A percentile compares a stretch with the other conserved stretches of the same genome.
Evolutionary conservation across 2,113 vertebrate species (phyloP).

Genomic region (Platichthys stellatus): DNA sequence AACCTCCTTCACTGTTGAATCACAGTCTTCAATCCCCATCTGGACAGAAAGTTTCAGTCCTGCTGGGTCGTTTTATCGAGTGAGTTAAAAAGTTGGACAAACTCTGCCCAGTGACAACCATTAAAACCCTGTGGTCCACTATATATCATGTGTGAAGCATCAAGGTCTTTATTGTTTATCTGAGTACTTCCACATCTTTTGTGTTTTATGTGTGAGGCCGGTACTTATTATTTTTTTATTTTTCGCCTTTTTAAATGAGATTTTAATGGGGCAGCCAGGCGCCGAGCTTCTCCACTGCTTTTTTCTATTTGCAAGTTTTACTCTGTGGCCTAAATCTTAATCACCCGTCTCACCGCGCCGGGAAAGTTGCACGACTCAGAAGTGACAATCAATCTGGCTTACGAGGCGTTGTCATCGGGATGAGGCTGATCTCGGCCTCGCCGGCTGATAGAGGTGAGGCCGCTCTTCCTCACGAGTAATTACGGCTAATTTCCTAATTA

Average conservation of each 20-base stretch:
- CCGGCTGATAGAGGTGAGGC: conserved; percentile 68
- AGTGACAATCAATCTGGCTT: conserved; percentile 79
- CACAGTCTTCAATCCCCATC: not conserved
- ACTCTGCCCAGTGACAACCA: not conserved
- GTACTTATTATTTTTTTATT: not conserved
- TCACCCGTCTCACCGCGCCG: conserved; percentile 18
- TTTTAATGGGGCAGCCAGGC: conserved; percentile 25
- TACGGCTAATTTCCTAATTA: conserved; percentile 81
- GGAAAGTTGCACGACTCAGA: conserved; percentile 60
- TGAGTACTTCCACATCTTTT: conserved; percentile 15
- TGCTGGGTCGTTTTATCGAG: not conserved
- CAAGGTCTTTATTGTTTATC: conserved; percentile 21
- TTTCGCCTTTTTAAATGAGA: conserved; percentile 3
- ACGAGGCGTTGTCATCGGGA: conserved; percentile 66
- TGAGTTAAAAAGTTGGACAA: conserved; percentile 21
- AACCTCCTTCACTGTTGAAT: not conserved
- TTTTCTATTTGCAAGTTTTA: conserved; percentile 43
- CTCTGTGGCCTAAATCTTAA: conserved; percentile 42
- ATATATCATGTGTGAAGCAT: conserved; percentile 23
- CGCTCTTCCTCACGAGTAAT: conserved; percentile 75
- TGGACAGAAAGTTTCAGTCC: conserved; percentile 5
- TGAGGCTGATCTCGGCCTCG: conserved; percentile 65
- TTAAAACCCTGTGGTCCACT: not conserved
- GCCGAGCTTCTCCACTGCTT: not conserved
- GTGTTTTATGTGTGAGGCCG: conserved; percentile 7